These are phyloP conservation scores for Phoxinus dragarum DNA, from an alignment of 2,797 vertebrate species.

Conservation along the genomic window DNA sequence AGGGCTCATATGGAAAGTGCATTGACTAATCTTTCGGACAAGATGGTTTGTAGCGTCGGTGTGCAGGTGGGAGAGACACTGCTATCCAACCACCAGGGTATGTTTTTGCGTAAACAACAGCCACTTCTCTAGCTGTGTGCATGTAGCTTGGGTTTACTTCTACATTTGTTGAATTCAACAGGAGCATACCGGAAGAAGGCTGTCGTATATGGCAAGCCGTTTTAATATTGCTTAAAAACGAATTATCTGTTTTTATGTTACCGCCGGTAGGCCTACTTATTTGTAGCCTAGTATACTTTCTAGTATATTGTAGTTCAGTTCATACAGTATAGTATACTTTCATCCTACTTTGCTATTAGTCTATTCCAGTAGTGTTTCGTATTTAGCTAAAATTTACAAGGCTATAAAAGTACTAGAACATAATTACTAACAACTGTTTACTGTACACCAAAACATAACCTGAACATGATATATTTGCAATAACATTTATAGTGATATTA, in stretches of 20 bases:
- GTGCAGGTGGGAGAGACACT: conserved; percentile 71
- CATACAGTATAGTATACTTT: not conserved
- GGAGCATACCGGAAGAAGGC: conserved; percentile 21
- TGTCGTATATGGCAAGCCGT: not conserved
- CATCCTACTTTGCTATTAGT: not conserved
- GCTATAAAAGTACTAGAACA: not conserved
- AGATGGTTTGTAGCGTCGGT: conserved; percentile 70
- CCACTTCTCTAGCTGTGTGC: not conserved
- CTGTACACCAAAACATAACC: not conserved
- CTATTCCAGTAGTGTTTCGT: not conserved
- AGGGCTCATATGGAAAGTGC: conserved; percentile 39
- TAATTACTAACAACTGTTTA: not conserved
- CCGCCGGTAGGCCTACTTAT: too few species aligned
- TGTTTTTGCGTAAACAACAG: conserved; percentile 13
- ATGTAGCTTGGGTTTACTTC: not conserved
- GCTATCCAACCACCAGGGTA: conserved; percentile 1
- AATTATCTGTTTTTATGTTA: not conserved
- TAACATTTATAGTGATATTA: not conserved
- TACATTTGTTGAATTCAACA: conserved; percentile 18
- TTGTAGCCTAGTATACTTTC: not conserved
- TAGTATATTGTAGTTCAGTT: too few species aligned
- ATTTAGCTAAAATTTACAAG: not conserved
- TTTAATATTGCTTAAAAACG: not conserved
- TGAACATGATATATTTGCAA: not conserved
- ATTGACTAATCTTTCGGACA: conserved; percentile 33